These are phyloP conservation scores for Acanthurus lineatus DNA, from an alignment of 2,797 vertebrate species.

Conservation along the genomic window DNA sequence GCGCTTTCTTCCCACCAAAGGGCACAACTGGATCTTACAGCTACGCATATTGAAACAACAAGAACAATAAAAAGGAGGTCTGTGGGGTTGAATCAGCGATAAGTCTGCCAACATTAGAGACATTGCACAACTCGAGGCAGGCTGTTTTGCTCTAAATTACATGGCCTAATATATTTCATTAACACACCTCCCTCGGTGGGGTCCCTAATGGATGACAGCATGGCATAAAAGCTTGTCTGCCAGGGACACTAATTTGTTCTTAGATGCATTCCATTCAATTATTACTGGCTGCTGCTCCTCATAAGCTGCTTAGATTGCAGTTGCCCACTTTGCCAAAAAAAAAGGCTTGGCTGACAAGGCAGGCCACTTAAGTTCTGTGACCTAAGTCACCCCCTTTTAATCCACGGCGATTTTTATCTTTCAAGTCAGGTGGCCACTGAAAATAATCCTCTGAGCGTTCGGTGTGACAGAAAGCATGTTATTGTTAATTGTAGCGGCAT, in stretches of 20 bases:
- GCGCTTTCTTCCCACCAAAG: conserved; percentile 56
- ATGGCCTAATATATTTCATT: conserved; percentile 82
- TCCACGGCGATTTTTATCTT: conserved; percentile 72
- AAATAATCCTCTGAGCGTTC: conserved; percentile 66
- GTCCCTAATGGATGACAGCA: conserved; percentile 76
- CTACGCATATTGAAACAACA: conserved; percentile 72
- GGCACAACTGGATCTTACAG: conserved; percentile 56
- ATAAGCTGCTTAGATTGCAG: conserved; percentile 75
- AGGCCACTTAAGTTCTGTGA: conserved; percentile 74
- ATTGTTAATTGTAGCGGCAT: conserved; percentile 55
- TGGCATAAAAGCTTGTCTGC: conserved; percentile 75
- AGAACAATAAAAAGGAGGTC: conserved; percentile 63
- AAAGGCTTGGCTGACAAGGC: conserved; percentile 52
- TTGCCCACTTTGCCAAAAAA: conserved; percentile 68
- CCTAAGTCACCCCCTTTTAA: conserved; percentile 69
- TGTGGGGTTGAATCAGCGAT: conserved; percentile 60
- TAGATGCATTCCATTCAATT: conserved; percentile 79
- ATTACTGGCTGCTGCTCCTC: conserved; percentile 73
- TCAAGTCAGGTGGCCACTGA: conserved; percentile 69
- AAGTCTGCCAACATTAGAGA: conserved; percentile 66
- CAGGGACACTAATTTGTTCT: conserved; percentile 77
- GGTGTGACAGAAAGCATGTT: conserved; percentile 58
- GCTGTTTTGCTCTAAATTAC: conserved; percentile 75
- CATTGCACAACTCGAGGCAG: conserved; percentile 58
- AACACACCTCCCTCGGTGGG: conserved; percentile 78